Evolutionary conservation across 2,888 invertebrate species (phyloP), one percentile per base, ranked within the genome.

Genomic region (Pasiphila rectangulata): DNA sequence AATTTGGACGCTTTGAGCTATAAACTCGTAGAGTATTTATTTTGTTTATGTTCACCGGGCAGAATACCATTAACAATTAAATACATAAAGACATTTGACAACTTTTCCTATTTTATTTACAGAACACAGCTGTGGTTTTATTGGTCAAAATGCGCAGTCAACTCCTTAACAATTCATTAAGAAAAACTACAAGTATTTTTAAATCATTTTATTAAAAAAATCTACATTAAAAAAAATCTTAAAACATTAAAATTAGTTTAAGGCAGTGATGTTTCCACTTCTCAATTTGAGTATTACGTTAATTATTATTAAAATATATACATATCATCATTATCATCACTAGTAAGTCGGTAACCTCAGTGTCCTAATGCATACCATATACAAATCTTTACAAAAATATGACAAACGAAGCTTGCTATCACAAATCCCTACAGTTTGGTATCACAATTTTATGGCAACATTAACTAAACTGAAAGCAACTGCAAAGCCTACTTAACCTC

Each of bases 401-500:
- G 61, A 63, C 47, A 64, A 59, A 54, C 54, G 46, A 46, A 54
- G 51, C 45, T 60, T 50, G 55, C 37, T 53, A 46, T 46, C 47
- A 51, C 45, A 38, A 44, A 46, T 56, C 59, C 54, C 61, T 59
- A 63, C 55, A 65, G 71, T 85, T 85, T 85, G 84, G 83, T 85
- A 87, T 87, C 84, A 86, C 83, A 83, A 76, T 79, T 69, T 56
- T 82, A 83, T 80, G 82, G 82, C 81, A 81, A 74, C 78, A 69
- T 70, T 42, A 25, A 37, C 38, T 43, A 29, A 38, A 59, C 25
- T 53, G 46, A 32, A 35, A 24, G 40, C 48, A 42, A 54, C 21
- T 5, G 7, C 4, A 21, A 21, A 4, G 6, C 21, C 21, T 21
- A 4, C 4, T 21, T 21, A 21, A 54, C 52, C 51, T 45, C 40